phyloP scores from a whole-genome alignment of 2,797 vertebrate genomes.

The Strix occidentalis region DNA sequence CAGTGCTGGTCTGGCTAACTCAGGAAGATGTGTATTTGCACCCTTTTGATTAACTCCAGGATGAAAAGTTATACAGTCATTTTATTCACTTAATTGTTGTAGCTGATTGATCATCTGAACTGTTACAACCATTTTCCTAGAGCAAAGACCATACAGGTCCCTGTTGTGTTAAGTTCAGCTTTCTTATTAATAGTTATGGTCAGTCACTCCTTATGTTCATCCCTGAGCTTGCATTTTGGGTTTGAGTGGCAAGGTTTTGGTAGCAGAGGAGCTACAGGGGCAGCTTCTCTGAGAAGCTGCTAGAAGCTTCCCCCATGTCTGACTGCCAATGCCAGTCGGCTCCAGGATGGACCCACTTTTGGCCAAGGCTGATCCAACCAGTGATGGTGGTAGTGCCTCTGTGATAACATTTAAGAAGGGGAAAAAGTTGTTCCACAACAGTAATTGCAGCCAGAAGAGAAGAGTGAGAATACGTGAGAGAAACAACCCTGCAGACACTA shows the following conservation, averaged over 20 bases:
- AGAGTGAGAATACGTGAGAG: neutral
- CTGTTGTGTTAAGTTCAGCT: neutral
- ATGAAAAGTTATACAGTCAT: neutral
- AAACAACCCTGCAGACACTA: neutral
- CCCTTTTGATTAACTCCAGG: neutral
- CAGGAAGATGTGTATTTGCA: neutral
- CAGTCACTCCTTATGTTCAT: neutral
- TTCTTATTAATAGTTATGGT: neutral
- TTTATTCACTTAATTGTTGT: neutral
- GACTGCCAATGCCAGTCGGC: accelerated
- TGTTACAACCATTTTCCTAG: neutral
- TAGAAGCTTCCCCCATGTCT: neutral
- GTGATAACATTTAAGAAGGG: accelerated
- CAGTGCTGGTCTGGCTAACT: neutral
- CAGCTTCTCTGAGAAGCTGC: neutral
- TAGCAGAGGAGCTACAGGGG: neutral
- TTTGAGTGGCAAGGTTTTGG: neutral
- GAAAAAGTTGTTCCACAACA: neutral
- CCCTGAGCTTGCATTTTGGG: neutral
- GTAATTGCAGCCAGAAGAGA: neutral
- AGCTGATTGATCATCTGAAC: neutral
- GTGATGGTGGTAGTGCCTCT: neutral
- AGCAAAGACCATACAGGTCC: neutral
- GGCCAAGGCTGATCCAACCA: neutral
- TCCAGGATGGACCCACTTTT: accelerated